These are phyloP conservation scores for Psittacula cyanocephala DNA, from an alignment of 2,113 vertebrate species.

Conservation along the genomic window DNA sequence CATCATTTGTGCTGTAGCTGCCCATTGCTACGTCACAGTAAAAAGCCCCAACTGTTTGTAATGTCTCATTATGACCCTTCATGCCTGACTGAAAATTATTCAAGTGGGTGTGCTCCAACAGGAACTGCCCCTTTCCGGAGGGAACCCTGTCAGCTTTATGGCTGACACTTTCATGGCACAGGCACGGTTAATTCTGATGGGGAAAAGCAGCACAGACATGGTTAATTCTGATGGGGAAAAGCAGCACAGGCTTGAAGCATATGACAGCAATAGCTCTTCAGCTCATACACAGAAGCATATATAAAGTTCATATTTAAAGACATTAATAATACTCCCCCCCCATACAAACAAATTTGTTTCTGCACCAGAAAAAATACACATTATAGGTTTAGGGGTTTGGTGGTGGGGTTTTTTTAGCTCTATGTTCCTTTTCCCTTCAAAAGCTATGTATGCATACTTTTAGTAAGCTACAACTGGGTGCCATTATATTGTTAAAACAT, in stretches of 20 bases:
- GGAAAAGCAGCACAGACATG: not conserved
- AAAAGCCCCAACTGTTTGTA: not conserved
- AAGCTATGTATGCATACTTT: not conserved
- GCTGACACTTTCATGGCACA: not conserved
- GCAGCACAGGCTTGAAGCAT: not conserved
- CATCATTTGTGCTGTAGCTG: not conserved
- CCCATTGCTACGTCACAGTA: not conserved
- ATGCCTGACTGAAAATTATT: not conserved
- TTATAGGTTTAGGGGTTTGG: not conserved
- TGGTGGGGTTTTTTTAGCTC: not conserved
- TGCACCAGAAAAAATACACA: not conserved
- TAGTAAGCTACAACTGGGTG: not conserved
- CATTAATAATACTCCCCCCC: not conserved
- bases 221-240: not conserved
- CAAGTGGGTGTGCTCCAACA: not conserved
- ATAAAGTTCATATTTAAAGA: not conserved
- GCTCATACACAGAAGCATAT: not conserved
- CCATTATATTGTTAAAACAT: not conserved
- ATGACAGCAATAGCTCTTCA: not conserved
- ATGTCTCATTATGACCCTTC: not conserved
- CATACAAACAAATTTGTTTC: not conserved
- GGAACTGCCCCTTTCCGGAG: not conserved
- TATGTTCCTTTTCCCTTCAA: not conserved
- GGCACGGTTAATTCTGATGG: not conserved
- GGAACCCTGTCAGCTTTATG: not conserved